phyloP scores from a whole-genome alignment of 2,113 vertebrate genomes.

The Piaya cayana region DNA sequence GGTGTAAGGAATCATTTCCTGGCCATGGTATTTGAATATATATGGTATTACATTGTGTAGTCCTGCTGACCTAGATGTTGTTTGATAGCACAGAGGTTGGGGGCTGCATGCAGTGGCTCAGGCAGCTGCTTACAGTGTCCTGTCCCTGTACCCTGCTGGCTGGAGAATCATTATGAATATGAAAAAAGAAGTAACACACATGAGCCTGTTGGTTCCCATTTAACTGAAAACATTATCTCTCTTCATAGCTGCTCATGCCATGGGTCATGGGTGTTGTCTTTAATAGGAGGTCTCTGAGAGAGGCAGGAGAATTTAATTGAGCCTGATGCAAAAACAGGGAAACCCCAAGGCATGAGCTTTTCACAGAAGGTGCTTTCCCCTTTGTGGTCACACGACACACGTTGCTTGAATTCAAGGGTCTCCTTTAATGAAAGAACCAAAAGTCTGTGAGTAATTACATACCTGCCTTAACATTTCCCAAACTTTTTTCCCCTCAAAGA shows the following conservation, averaged over 20 bases:
- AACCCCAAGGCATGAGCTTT: background rate
- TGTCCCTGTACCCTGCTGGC: background rate
- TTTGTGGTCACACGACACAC: background rate
- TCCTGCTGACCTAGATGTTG: background rate
- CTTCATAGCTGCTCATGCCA: background rate
- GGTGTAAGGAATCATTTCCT: background rate
- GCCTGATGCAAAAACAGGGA: background rate
- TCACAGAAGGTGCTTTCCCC: background rate
- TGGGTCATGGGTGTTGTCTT: background rate
- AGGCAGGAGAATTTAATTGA: background rate
- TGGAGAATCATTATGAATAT: background rate
- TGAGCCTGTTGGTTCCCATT: background rate
- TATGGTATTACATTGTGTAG: background rate
- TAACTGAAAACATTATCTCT: background rate
- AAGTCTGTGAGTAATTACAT: background rate
- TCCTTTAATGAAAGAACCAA: background rate
- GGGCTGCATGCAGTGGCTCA: background rate
- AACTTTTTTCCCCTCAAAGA: fast-evolving
- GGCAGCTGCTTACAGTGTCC: background rate
- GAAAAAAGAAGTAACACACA: background rate
- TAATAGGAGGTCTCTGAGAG: background rate
- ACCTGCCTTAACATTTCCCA: background rate
- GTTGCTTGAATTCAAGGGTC: background rate
- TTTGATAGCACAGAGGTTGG: background rate
- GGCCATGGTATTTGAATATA: fast-evolving